Base-by-base conservation (phyloP, 2,797 vertebrate species). In the Microtus californicus region DNA sequence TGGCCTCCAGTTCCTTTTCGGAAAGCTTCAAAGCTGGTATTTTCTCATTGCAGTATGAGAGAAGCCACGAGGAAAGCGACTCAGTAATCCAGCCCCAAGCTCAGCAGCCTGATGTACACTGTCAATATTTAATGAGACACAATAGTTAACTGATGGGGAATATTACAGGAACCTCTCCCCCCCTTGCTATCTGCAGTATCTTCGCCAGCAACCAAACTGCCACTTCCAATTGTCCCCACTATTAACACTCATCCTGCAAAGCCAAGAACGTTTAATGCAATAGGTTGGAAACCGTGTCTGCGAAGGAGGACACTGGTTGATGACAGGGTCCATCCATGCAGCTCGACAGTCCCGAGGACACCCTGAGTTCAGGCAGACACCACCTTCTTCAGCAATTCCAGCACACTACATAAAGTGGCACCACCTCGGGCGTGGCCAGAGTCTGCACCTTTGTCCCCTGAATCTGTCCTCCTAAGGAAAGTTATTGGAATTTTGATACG, bases 101-200 rank as follows among this genome's bases (percentile, higher is more conserved):
- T 59, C 87, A 59, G 79, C 11, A 21, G 74, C 51, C 89, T 91
- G 48, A 59, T 83, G 71, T 4, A 61, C 9, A 5, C 45, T 45
- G 6, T 56, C 23, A 5, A 1, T 83, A 48, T 56, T 93, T 83
- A 94, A 92, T 67, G 90, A 97, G 94, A 96, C 43, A 78, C 89
- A 97, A 48, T 48, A 96, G 65, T 76, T 93, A 77, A 0, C 86
- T 93, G 56, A 21, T n/a, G 88, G 87, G 94, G 94, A 96, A 87
- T 85, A 94, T 87, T 77, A 65, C 87, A 97, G 69, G 54, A 48
- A 51, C 48, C 2, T 2, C 79, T 71, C 74, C 82, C 45, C 4
- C 56, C 4, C 88, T 31, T 83, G 74, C 40, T 65, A 90, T 95
- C 87, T 93, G 59, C 3, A 27, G 9, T 61, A 14, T 67, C 95